Percentiles rank a stretch among this genome's conserved stretches.
phyloP scores from a whole-genome alignment of 2,888 invertebrate genomes.

The Priocnemis perturbator region DNA sequence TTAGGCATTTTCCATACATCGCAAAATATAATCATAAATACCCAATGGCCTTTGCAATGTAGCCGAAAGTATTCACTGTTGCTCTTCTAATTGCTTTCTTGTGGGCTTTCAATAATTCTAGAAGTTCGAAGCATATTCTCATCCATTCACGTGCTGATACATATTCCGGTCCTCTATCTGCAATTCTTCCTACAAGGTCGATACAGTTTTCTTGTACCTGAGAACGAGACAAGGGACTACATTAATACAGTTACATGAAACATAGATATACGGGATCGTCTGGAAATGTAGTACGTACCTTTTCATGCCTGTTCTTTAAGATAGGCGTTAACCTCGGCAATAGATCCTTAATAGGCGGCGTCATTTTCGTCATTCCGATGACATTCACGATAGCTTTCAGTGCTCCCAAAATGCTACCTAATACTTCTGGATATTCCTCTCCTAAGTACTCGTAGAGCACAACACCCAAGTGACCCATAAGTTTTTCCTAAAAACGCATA shows the following conservation, averaged over 20 bases:
- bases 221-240: conserved; percentile 14
- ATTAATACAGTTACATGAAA: neutral
- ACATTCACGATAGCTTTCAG: conserved; percentile 99
- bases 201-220: conserved; percentile 99
- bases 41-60: conserved; percentile 99
- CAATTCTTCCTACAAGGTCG: conserved; percentile 98
- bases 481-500: conserved; percentile 85
- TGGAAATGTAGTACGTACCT: conserved; percentile 55
- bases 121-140: conserved; percentile 98
- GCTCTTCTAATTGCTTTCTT: conserved; percentile 99
- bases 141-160: conserved; percentile 99
- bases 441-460: conserved; percentile 99
- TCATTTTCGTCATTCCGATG: conserved; percentile 99
- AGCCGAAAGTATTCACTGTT: conserved; percentile 99
- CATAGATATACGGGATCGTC: neutral
- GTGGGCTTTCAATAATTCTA: conserved; percentile 98
- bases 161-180: conserved; percentile 98
- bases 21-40: conserved; percentile 73
- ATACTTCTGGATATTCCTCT: conserved; percentile 99
- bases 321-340: conserved; percentile 98
- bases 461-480: conserved; percentile 99
- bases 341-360: conserved; percentile 99
- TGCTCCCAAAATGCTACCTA: conserved; percentile 98
- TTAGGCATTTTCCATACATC: too few species aligned
- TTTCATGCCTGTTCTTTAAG: conserved; percentile 94